Conservation (phyloP, 2,797 vertebrate species). For the Pristis pectinata region DNA sequence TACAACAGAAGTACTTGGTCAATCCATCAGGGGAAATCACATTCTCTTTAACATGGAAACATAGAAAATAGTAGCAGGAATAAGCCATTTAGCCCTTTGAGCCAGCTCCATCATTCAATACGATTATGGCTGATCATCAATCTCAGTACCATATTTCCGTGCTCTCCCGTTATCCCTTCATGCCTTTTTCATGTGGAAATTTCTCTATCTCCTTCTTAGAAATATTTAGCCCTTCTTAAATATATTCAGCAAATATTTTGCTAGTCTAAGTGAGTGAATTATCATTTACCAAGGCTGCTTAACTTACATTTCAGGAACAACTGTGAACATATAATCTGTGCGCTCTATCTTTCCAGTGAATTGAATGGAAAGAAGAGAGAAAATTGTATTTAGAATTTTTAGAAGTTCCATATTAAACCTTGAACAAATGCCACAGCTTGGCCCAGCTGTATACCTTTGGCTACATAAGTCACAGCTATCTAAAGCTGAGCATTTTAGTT, state of each 20-base stretch:
- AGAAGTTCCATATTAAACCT: not conserved
- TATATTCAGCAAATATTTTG: no score
- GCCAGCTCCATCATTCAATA: no score
- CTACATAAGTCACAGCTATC: not conserved
- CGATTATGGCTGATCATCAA: no score
- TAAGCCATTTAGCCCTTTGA: no score
- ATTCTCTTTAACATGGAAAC: not conserved
- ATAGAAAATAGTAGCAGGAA: no score
- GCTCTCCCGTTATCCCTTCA: no score
- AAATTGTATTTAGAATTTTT: not conserved
- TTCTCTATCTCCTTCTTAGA: no score
- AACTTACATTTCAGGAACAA: not conserved
- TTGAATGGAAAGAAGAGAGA: not conserved
- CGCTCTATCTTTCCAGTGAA: not conserved
- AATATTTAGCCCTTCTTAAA: no score
- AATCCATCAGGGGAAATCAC: not conserved
- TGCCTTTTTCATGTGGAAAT: no score
- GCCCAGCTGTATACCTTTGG: not conserved
- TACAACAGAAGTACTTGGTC: not conserved
- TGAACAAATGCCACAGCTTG: not conserved
- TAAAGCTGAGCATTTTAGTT: not conserved
- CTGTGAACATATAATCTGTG: not conserved
- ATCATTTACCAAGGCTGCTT: not conserved
- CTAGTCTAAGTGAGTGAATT: not conserved
- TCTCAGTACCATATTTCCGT: no score